Evolutionary conservation across 2,888 invertebrate genomes (phyloP).

Genomic region (Thera britannica): DNA sequence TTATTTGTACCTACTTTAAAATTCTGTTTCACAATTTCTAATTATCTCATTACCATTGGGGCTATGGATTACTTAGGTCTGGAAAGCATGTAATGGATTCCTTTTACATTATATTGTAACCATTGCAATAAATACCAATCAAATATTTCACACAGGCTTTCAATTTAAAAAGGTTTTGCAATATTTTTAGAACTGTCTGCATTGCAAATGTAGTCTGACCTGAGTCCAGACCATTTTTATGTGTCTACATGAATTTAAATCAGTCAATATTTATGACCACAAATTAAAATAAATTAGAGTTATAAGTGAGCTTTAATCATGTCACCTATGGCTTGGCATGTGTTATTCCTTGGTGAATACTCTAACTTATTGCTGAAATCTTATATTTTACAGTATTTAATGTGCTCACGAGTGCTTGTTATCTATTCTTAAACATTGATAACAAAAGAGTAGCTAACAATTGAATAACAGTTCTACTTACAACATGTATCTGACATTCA

Average conservation of each 20-base stretch:
- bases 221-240: conserved; percentile 28
- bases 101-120: conserved; percentile 50
- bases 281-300: conserved; percentile 42
- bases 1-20: conserved; percentile 83
- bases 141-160: conserved; percentile 49
- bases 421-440: conserved; percentile 31
- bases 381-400: conserved; percentile 5
- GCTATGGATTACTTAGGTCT: conserved; percentile 61
- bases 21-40: conserved; percentile 84
- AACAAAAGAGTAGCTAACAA: conserved; percentile 22
- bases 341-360: conserved; percentile 15
- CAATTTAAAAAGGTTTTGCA: conserved; percentile 50
- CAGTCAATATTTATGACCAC: conserved; percentile 29
- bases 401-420: conserved; percentile 19
- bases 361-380: conserved; percentile 19
- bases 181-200: conserved; percentile 46
- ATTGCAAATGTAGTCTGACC: conserved; percentile 34
- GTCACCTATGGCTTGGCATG: conserved; percentile 2
- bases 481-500: conserved; percentile 12
- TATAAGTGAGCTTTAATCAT: conserved; percentile 36
- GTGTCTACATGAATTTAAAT: conserved; percentile 35
- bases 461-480: conserved; percentile 20
- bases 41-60: conserved; percentile 78
- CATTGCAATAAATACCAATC: conserved; percentile 57
- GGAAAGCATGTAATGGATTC: conserved; percentile 55